Evolutionary conservation across 2,888 invertebrate species (phyloP), one percentile per base, ranked within the genome.

Genomic region (Crocallis elinguaria): DNA sequence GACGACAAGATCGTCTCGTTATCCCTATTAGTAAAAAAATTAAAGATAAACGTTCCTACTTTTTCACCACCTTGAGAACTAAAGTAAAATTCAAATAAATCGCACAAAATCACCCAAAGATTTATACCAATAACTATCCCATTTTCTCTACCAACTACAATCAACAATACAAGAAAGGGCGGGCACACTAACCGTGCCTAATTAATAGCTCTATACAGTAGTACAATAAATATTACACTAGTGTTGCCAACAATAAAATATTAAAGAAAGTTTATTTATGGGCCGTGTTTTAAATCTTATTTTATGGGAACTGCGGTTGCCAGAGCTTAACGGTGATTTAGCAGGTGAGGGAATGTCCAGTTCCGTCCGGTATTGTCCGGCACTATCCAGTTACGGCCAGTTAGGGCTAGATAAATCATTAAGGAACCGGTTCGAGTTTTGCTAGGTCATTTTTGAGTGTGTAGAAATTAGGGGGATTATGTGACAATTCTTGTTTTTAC

Each of bases 281-380:
- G 70, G 69, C 38, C 79, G 68, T 71, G 81, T 79, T 82, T 78
- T 80, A 82, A 83, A 89, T 89, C 87, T 86, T 83, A 87, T 89
- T 90, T 89, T 91, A 91, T 91, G 90, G 90, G 90, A 90, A 90
- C 84, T 88, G 88, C 67, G 88, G 88, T 86, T 64, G 75, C 62
- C 61, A 71, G 64, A 74, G 82, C 82, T 86, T 84, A 86, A 79
- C 77, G 77, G 79, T 72, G 72, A 77, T 77, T 83, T 80, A 75
- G 79, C 83, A 85, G 84, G 85, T 84, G 82, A 75, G 74, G 71
- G 68, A 48, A 64, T 64, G 65, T 51, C 71, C 73, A 71, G 69
- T 57, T 46, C 42, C 51, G 66, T 60, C 73, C 68, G 67, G n/a
- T n/a, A n/a, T n/a, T n/a, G n/a, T 64, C 74, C 67, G 69, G 71